Base-by-base conservation (phyloP, 1,140 invertebrate species). In the Drosophila burlai region DNA sequence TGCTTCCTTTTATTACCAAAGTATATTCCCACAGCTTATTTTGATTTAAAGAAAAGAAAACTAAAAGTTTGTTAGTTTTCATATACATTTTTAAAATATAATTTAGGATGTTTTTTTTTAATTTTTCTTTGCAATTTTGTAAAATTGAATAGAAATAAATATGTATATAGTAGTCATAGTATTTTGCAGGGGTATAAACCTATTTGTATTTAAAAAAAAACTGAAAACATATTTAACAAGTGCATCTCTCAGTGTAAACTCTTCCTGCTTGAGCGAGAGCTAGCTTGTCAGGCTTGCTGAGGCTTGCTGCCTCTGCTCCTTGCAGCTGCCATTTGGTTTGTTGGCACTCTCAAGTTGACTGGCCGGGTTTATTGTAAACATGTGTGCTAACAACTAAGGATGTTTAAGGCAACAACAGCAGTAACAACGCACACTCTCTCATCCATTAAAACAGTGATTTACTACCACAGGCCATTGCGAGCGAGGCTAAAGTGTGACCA, bases 331-430 rank as follows among this genome's bases (percentile, higher is more conserved):
- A 80, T 77, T 89, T 86, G 72, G 84, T 77, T 77, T 83, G 72
- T 82, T 73, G 54, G 52, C 80, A 66, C 84, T 87, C 84, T 76
- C 76, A 71, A 89, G 76, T 74, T 89, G 80, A 89, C 84, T 86
- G 84, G 67, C 73, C 79, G 82, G 83, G 80, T 71, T 89, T 86
- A 89, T 83, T 87, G 83, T 86, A 86, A 86, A 86, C 83, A 86
- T 80, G 84, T 89, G 80, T 86, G 84, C 83, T 68, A 86, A 86
- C 83, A 87, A 89, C 84, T 83, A 46, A 46, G 65, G 40, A 75
- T 55, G 47, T 55, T 64, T 43, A 47, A 77, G 68, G 85, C 74
- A 86, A 75, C 62, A 77, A 65, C 61, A 40, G 6, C 54, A 55
- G 13, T 15, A 54, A 24, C 49, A 52, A 59, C 69, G 55, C 40